Conservation (phyloP, 1,140 invertebrate genomes). For the Gryllus bimaculatus region DNA sequence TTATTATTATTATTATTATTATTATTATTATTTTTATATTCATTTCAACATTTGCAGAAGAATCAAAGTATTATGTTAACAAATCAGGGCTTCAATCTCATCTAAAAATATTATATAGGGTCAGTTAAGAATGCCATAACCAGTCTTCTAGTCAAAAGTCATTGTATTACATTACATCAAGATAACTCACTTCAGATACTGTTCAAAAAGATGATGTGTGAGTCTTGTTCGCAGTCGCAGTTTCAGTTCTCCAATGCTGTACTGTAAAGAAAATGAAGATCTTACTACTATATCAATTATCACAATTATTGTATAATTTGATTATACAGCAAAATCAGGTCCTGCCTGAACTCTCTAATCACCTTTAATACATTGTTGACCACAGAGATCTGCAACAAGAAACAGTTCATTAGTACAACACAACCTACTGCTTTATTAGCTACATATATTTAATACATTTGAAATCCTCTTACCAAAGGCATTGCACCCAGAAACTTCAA, state of each 20-base stretch:
- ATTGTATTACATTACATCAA: neutral
- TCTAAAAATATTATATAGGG: too few relatives aligned
- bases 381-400: constrained; percentile 61
- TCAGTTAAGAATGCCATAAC: too few relatives aligned
- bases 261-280: constrained; percentile 38
- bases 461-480: constrained; percentile 56
- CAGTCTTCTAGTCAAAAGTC: neutral
- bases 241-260: constrained; percentile 88
- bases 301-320: constrained; percentile 6
- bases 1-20: neutral
- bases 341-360: constrained; percentile 23
- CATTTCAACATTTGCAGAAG: neutral
- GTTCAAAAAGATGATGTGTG: constrained; percentile 74
- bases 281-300: constrained; percentile 11
- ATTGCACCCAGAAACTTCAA: constrained; percentile 68
- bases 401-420: constrained; percentile 24
- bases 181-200: constrained; percentile 80
- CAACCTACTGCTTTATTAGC: neutral
- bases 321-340: neutral
- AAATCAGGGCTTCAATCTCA: too few relatives aligned
- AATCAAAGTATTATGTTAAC: too few relatives aligned
- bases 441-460: constrained; percentile 22
- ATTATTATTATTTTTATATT: neutral
- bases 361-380: constrained; percentile 87
- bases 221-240: constrained; percentile 82